Conservation (phyloP, 2,888 invertebrate genomes). For the Muschampia plurimacula region DNA sequence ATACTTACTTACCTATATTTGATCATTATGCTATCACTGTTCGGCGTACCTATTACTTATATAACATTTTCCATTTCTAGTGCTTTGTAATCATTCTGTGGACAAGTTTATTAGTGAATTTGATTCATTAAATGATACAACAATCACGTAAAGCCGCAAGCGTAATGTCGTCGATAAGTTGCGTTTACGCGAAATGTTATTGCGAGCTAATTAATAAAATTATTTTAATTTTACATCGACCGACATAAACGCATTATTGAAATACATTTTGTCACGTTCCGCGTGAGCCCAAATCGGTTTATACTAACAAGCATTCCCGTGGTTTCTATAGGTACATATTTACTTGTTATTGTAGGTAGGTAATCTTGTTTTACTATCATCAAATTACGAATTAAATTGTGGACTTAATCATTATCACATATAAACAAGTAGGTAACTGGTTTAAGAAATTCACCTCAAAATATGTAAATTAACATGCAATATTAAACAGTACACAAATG, state of each 20-base stretch:
- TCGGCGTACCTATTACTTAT: neutral
- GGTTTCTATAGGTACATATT: neutral
- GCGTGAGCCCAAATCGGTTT: constrained; percentile 47
- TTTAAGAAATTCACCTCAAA: too few species aligned
- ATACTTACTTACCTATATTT: too few species aligned
- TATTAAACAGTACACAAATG: neutral
- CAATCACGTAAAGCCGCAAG: constrained; percentile 58
- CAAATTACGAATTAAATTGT: too few species aligned
- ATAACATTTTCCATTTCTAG: neutral
- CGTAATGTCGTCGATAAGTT: constrained; percentile 63
- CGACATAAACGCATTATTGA: constrained; percentile 51
- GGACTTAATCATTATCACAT: too few species aligned
- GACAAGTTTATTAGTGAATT: constrained; percentile 49
- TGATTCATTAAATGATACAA: constrained; percentile 57
- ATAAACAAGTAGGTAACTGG: too few species aligned
- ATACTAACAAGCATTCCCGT: constrained; percentile 23
- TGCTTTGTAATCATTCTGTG: neutral
- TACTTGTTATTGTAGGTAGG: too few species aligned
- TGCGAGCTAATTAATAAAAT: constrained; percentile 67
- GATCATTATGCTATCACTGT: neutral
- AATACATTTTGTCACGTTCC: constrained; percentile 55
- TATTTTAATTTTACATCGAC: constrained; percentile 61
- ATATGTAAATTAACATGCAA: neutral
- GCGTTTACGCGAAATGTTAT: constrained; percentile 63
- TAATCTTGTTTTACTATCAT: too few species aligned